A percentile compares a stretch with the other conserved stretches of the same genome.
Conservation (phyloP, 1,140 invertebrate species). For the Leptoteleia sp. region DNA sequence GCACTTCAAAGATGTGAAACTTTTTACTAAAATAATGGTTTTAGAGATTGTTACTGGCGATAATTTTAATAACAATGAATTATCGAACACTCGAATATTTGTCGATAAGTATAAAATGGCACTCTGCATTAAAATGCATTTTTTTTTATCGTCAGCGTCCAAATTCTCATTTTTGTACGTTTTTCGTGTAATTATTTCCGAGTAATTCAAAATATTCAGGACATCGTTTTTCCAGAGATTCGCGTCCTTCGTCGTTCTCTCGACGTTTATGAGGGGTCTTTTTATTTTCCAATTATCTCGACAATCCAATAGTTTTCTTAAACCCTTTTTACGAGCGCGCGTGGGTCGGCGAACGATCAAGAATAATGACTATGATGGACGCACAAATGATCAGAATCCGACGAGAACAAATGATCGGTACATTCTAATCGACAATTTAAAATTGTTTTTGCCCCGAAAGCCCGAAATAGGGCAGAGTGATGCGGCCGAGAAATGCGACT, state of each 20-base stretch:
- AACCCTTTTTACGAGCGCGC: conserved; percentile 57
- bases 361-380: conserved; percentile 68
- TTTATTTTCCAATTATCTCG: conserved; percentile 47
- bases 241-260: too few species aligned
- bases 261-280: conserved; percentile 17
- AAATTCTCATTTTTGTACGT: too few species aligned
- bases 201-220: conserved; percentile 30
- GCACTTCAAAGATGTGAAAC: too few species aligned
- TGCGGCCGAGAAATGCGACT: too few species aligned
- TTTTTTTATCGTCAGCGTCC: too few species aligned
- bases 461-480: background rate
- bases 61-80: too few species aligned
- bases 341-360: conserved; percentile 61
- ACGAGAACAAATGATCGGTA: conserved; percentile 52
- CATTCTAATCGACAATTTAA: conserved; percentile 56
- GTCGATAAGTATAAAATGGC: too few species aligned
- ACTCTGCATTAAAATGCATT: too few species aligned
- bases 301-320: conserved; percentile 41
- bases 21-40: too few species aligned
- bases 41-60: too few species aligned
- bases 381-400: conserved; percentile 70
- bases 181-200: conserved; percentile 28
- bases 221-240: background rate
- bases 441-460: conserved; percentile 16
- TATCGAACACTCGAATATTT: too few species aligned